These are phyloP conservation scores for Sarcophaga bullata DNA, from an alignment of 1,140 invertebrate species.

Conservation along the genomic window DNA sequence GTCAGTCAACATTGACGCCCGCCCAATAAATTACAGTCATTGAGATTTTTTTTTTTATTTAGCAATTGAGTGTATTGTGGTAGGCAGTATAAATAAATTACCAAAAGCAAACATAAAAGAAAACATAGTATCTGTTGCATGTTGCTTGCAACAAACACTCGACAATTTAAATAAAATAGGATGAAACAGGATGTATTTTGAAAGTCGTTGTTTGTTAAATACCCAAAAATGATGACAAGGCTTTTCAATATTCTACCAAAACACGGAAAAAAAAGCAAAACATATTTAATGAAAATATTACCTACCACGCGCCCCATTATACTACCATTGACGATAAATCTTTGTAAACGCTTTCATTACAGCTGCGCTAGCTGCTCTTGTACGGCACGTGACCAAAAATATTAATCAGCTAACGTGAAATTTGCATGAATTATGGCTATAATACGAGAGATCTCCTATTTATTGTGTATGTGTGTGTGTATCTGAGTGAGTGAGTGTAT, in stretches of 20 bases:
- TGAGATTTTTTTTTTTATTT: background rate
- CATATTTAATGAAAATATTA: constrained; percentile 31
- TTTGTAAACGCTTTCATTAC: constrained; percentile 47
- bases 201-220: background rate
- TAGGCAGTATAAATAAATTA: background rate
- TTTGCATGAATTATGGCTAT: constrained; percentile 46
- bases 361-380: constrained; percentile 38
- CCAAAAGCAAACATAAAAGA: background rate
- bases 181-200: background rate
- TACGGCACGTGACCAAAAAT: constrained; percentile 46
- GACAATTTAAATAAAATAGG: constrained; percentile 24
- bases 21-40: background rate
- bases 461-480: too few relatives aligned
- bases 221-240: constrained; percentile 39
- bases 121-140: constrained; percentile 22
- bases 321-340: constrained; percentile 42
- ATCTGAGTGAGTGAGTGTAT: too few relatives aligned
- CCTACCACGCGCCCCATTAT: constrained; percentile 31
- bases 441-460: constrained; percentile 15
- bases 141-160: constrained; percentile 31
- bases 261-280: background rate
- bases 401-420: constrained; percentile 45
- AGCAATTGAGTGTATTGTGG: background rate
- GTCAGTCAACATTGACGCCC: background rate
- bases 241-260: background rate